Percentiles rank a stretch among this genome's conserved stretches.
These are phyloP conservation scores for Syngnathoides biaculeatus DNA, from an alignment of 2,113 vertebrate genomes.

Conservation along the genomic window DNA sequence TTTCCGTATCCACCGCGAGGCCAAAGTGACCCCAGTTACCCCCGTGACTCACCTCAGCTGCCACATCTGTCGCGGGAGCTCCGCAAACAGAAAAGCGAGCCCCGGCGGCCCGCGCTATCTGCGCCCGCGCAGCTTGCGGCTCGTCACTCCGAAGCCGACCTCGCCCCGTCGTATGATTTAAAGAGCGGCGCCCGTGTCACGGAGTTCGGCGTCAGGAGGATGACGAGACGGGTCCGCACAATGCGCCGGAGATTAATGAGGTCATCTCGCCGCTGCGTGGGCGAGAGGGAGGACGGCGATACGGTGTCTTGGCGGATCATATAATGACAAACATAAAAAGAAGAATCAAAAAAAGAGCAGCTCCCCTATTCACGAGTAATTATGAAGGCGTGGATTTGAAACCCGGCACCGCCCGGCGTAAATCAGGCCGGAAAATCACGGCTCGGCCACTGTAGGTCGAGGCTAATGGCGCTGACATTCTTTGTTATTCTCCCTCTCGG, in stretches of 20 bases:
- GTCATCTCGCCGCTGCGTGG: conserved; percentile 43
- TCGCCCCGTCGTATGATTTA: conserved; percentile 70
- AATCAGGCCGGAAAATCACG: conserved; percentile 38
- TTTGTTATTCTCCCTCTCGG: conserved; percentile 16
- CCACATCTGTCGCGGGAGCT: conserved; percentile 34
- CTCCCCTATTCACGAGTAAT: conserved; percentile 23
- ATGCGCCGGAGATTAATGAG: conserved; percentile 68
- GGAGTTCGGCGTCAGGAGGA: conserved; percentile 48
- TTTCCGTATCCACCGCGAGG: neutral
- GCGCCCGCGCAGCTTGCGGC: conserved; percentile 56
- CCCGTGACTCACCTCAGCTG: conserved; percentile 50
- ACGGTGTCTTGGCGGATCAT: conserved; percentile 41
- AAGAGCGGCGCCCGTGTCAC: conserved; percentile 60
- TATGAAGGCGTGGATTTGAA: conserved; percentile 14
- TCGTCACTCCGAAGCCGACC: conserved; percentile 55
- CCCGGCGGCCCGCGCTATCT: conserved; percentile 51
- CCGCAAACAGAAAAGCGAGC: conserved; percentile 14
- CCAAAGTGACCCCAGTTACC: conserved; percentile 29
- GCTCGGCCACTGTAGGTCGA: conserved; percentile 17
- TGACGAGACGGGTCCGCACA: conserved; percentile 53
- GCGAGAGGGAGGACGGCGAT: conserved; percentile 26
- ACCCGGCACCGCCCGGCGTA: conserved; percentile 13
- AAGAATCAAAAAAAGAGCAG: conserved; percentile 43
- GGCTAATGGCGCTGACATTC: conserved; percentile 44
- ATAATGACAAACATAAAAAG: conserved; percentile 35